Evolutionary conservation across 2,888 invertebrate species (phyloP).

Genomic region (Nesidiocoris tenuis): DNA sequence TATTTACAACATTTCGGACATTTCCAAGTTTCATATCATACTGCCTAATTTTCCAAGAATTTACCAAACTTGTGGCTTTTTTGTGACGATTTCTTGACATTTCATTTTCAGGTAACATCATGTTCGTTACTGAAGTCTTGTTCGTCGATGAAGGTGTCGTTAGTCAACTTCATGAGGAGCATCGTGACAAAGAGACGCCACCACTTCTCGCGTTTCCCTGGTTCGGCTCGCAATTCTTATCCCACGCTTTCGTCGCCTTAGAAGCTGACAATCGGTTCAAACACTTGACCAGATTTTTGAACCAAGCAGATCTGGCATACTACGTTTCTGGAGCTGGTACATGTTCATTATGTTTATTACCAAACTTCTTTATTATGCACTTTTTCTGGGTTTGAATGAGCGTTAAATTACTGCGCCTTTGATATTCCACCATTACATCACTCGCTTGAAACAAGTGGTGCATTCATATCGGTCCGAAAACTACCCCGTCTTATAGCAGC

Average conservation of each 20-base stretch:
- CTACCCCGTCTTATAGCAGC: no score
- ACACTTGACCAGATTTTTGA: conserved; percentile 64
- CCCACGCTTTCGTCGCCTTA: conserved; percentile 63
- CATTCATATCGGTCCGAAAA: no score
- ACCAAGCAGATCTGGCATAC: conserved; percentile 63
- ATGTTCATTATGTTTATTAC: conserved; percentile 9
- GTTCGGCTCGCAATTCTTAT: conserved; percentile 66
- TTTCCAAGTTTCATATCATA: no score
- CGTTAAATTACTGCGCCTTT: no score
- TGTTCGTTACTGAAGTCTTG: conserved; percentile 64
- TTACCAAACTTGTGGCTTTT: no score
- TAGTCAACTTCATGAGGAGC: conserved; percentile 63
- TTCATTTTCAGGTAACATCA: conserved; percentile 59
- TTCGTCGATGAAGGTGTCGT: conserved; percentile 65
- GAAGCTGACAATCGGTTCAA: conserved; percentile 59
- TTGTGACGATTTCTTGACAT: no score
- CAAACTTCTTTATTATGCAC: no score
- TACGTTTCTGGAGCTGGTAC: conserved; percentile 61
- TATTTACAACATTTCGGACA: no score
- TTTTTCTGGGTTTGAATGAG: no score
- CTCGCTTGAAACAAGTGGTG: no score
- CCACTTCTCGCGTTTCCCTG: conserved; percentile 65
- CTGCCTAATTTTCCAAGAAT: no score
- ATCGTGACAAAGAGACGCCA: conserved; percentile 66
- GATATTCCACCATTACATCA: no score